Conservation (phyloP, 2,888 invertebrate genomes). For the Busseola fusca region DNA sequence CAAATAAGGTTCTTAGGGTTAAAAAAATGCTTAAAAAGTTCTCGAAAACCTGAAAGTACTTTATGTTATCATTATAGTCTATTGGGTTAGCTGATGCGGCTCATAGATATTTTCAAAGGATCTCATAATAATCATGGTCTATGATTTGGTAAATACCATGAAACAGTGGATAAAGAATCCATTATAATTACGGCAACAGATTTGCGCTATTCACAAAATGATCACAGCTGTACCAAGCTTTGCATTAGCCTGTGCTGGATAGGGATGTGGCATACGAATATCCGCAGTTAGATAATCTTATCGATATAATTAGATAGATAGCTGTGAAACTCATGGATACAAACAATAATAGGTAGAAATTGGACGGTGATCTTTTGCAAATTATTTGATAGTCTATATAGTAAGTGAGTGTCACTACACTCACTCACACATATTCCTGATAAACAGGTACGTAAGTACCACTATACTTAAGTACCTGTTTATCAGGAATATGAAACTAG, state of each 20-base stretch:
- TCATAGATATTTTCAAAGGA: background rate
- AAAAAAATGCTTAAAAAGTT: background rate
- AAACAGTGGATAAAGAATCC: background rate
- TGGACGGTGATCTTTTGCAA: background rate
- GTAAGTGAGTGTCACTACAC: no score
- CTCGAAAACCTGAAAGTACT: background rate
- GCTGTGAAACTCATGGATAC: background rate
- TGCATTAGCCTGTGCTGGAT: conserved; percentile 22
- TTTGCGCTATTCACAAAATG: conserved; percentile 37
- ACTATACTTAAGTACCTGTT: background rate
- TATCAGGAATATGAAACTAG: background rate
- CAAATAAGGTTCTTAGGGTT: no score
- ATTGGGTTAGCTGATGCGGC: background rate
- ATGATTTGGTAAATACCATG: background rate
- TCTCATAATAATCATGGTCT: background rate
- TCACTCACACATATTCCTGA: no score
- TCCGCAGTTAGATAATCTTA: background rate
- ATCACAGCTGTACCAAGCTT: conserved; percentile 36
- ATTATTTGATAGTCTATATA: background rate
- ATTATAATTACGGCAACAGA: conserved; percentile 28
- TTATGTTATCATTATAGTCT: background rate
- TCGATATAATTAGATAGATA: background rate
- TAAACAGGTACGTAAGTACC: no score
- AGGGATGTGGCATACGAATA: conserved; percentile 33
- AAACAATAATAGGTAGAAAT: no score